Percentiles rank a stretch among this genome's conserved stretches.
phyloP scores from a whole-genome alignment of 2,113 vertebrate species.

The Perca fluviatilis region DNA sequence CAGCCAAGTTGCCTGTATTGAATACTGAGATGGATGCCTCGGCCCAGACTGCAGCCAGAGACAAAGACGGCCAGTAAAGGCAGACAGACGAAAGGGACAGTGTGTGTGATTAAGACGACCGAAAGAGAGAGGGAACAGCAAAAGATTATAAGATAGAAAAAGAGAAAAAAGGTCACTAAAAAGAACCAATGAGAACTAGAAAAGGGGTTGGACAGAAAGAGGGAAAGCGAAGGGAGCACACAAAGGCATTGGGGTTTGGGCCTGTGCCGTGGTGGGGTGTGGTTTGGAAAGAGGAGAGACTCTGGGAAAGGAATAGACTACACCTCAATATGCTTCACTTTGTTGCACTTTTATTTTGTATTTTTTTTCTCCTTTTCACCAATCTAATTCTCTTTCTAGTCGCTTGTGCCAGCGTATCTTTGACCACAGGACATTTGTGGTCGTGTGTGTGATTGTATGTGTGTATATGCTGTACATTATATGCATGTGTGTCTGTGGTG shows the following conservation, averaged over 20 bases:
- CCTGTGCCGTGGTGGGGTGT: constrained; percentile 75
- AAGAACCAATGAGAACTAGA: constrained; percentile 38
- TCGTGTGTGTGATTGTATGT: constrained; percentile 11
- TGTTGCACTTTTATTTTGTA: constrained; percentile 60
- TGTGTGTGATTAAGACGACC: constrained; percentile 19
- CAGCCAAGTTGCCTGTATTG: constrained; percentile 53
- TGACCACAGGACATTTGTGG: constrained; percentile 49
- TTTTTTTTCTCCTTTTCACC: constrained; percentile 16
- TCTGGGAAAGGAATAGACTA: constrained; percentile 63
- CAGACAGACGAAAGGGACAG: constrained; percentile 32
- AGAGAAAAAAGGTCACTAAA: constrained; percentile 30
- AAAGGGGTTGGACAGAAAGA: constrained; percentile 48
- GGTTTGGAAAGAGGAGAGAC: constrained; percentile 77
- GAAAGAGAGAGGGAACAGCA: constrained; percentile 31
- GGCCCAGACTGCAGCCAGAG: constrained; percentile 44
- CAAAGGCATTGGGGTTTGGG: constrained; percentile 76
- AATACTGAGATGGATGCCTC: constrained; percentile 65
- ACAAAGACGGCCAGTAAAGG: constrained; percentile 51
- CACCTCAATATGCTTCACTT: constrained; percentile 70
- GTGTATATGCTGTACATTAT: constrained; percentile 37
- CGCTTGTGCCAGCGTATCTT: constrained; percentile 44
- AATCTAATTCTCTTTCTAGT: constrained; percentile 35
- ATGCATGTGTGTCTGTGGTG: constrained; percentile 54
- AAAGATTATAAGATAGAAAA: constrained; percentile 46
- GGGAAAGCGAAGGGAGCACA: constrained; percentile 60